These are phyloP conservation scores for Silvanus unidentatus DNA, from an alignment of 2,888 invertebrate species.

Conservation along the genomic window DNA sequence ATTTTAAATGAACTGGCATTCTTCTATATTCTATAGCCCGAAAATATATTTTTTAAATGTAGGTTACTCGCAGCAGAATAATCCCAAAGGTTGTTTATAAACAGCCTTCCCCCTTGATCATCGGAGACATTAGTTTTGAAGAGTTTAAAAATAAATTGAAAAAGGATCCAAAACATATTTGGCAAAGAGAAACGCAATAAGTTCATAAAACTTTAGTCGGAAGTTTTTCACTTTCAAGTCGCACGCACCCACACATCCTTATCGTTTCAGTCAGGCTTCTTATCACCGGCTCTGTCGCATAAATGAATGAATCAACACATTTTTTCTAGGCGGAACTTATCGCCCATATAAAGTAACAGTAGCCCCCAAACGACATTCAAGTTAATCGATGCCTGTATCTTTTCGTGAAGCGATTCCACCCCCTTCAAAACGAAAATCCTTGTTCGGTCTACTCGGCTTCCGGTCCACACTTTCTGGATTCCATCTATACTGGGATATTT, in stretches of 20 bases:
- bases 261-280: conserved; percentile 14
- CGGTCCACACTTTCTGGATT: conserved; percentile 24
- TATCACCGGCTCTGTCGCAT: conserved; percentile 25
- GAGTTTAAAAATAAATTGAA: conserved; percentile 1
- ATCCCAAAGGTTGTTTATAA: too few species aligned
- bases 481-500: conserved; percentile 16
- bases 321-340: conserved; percentile 19
- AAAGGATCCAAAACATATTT: conserved; percentile 6
- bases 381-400: conserved; percentile 26
- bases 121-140: too few species aligned
- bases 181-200: conserved; percentile 8
- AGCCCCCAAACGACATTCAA: conserved; percentile 13
- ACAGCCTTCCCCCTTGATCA: too few species aligned
- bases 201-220: conserved; percentile 8
- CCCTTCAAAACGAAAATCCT: conserved; percentile 13
- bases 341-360: too few species aligned
- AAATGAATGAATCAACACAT: conserved; percentile 33
- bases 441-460: conserved; percentile 28
- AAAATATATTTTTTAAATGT: too few species aligned
- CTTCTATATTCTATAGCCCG: too few species aligned
- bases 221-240: neutral
- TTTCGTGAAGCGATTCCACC: too few species aligned
- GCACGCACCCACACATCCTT: neutral
- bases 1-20: too few species aligned
- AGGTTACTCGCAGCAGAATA: too few species aligned